Conservation (phyloP, 2,113 vertebrate genomes). For the Rana temporaria region DNA sequence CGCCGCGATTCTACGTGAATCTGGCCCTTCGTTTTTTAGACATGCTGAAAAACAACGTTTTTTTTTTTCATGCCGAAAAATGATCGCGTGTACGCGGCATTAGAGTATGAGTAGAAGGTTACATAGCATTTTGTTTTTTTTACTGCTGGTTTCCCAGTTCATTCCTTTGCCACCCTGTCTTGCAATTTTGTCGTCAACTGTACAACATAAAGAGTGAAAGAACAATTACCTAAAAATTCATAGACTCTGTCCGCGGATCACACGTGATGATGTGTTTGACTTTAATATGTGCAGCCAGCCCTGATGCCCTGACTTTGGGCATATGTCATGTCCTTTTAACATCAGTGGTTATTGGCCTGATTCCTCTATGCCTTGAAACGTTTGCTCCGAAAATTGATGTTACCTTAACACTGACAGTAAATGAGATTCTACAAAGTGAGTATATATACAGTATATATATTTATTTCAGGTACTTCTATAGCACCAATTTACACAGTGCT, state of each 20-base stretch:
- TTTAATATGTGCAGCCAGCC: constrained; percentile 93
- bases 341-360: constrained; percentile 94
- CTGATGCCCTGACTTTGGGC: constrained; percentile 80
- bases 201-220: constrained; percentile 55
- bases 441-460: not conserved
- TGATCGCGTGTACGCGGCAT: too few relatives aligned
- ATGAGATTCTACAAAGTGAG: not conserved
- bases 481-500: too few relatives aligned
- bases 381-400: constrained; percentile 63
- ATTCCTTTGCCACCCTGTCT: constrained; percentile 53
- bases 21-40: too few relatives aligned
- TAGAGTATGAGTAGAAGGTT: not conserved
- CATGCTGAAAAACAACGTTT: too few relatives aligned
- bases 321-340: constrained; percentile 94
- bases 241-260: constrained; percentile 37
- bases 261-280: constrained; percentile 73
- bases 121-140: not conserved
- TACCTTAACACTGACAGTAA: constrained; percentile 55
- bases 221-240: constrained; percentile 50
- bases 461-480: too few relatives aligned
- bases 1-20: too few relatives aligned
- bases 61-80: too few relatives aligned
- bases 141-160: not conserved
- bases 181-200: constrained; percentile 56
- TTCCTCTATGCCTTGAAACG: constrained; percentile 70